Evolutionary conservation across 53 echinoderm and acorn worm genomes (phyloP), one percentile per base, ranked within the genome.

Genomic region (Mesocentrotus franciscanus): DNA sequence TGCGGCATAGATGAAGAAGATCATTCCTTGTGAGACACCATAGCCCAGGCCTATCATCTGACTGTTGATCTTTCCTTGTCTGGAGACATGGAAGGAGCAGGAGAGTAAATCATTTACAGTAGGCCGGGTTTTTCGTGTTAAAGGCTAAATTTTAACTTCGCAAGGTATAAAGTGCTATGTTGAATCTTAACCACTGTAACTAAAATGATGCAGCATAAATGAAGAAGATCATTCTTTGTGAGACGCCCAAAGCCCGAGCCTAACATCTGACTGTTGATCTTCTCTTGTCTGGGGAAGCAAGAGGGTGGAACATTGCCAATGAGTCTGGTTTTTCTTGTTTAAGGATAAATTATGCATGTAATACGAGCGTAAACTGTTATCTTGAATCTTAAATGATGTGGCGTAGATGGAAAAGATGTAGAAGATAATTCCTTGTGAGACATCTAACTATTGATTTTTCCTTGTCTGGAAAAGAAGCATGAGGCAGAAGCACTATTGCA

Each of bases 1-100:
- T 33, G 96, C 97, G 8, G 96, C 97, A 94, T 96, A 97, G 75
- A 96, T 83, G 95, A 96, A 96, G 78, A 96, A 97, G 61, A 97
- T 94, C 92, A 97, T 95, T 49, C 85, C 95, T 90, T 96, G 97
- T 0, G 97, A 97, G 26, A 96, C 62, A 20, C 91, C 97, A 57
- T 59, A 96, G 42, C 89, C 95, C 33, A 97, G 9, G n/a, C 95
- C 95, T 42, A 81, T 95, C 16, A 96, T 56, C 90, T 91, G 81
- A 78, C 95, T 81, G 90, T 95, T 95, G 49, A 39, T 79, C 68
- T 90, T 64, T n/a, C 93, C 76, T 74, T 94, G 87, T 34, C 96
- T 96, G 85, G 10, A 95, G 27, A 24, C 24, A 83, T 20, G 30
- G 29, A 78, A n/a, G 30, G 29, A 20, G 64, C 16, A 64, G 15